Evolutionary conservation across 2,888 invertebrate genomes (phyloP).

Genomic region (Periphyllus acericola): DNA sequence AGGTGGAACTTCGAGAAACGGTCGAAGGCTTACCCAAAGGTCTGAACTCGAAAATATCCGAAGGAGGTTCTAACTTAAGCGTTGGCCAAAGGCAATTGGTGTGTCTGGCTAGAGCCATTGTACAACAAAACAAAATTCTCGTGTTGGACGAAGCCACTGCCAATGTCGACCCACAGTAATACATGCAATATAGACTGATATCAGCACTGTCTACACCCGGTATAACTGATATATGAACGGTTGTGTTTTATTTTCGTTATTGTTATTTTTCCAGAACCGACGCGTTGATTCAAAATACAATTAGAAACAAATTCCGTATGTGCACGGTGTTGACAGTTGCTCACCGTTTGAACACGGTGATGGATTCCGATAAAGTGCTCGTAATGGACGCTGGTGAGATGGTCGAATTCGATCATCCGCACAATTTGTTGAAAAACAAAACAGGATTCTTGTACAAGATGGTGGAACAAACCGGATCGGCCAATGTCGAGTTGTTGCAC

Average conservation of each 20-base stretch:
- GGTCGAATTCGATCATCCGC: slow-evolving; percentile 78
- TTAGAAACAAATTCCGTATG: slow-evolving; percentile 79
- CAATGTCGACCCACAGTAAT: slow-evolving; percentile 87
- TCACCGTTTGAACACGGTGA: slow-evolving; percentile 89
- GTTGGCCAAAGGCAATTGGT: slow-evolving; percentile 91
- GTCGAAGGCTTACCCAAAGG: slow-evolving; percentile 72
- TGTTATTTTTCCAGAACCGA: slow-evolving; percentile 75
- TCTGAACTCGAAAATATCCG: slow-evolving; percentile 77
- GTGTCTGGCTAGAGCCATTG: slow-evolving; percentile 87
- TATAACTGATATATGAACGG: no score
- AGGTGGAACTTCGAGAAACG: slow-evolving; percentile 80
- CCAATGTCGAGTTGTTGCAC: slow-evolving; percentile 70
- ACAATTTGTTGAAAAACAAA: slow-evolving; percentile 73
- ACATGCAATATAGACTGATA: slow-evolving; percentile 59
- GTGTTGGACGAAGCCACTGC: slow-evolving; percentile 94
- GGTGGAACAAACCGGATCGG: slow-evolving; percentile 77
- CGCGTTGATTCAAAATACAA: slow-evolving; percentile 84
- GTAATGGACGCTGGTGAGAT: slow-evolving; percentile 85
- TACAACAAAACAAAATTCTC: slow-evolving; percentile 84
- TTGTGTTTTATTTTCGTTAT: not conserved
- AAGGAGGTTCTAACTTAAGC: slow-evolving; percentile 86
- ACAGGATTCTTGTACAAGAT: slow-evolving; percentile 75
- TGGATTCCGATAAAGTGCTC: slow-evolving; percentile 89
- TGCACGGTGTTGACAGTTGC: slow-evolving; percentile 93
- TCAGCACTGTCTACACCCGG: not conserved